Conservation (phyloP, 2,113 vertebrate genomes). For the Puffinus mauretanicus region DNA sequence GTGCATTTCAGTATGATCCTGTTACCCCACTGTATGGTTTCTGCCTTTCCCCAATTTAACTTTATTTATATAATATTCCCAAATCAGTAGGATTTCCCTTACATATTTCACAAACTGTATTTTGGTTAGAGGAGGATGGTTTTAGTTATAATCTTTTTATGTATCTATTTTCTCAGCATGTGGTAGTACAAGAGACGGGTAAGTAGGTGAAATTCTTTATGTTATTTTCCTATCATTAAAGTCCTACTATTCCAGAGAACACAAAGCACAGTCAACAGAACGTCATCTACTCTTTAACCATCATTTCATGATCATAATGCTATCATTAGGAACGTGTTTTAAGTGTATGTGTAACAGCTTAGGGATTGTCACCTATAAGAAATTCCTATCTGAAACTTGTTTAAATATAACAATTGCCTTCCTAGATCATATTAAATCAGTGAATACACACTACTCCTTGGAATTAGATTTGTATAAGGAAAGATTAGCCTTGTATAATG, state of each 20-base stretch:
- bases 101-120: background rate
- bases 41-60: background rate
- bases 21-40: rapidly evolving
- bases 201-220: background rate
- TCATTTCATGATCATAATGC: background rate
- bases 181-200: background rate
- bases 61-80: background rate
- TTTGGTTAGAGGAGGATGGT: background rate
- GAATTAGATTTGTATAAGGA: background rate
- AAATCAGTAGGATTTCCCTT: background rate
- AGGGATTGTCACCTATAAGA: background rate
- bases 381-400: background rate
- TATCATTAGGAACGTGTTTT: background rate
- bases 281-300: background rate
- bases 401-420: background rate
- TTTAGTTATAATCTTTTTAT: background rate
- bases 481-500: background rate
- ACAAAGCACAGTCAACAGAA: background rate
- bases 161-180: background rate
- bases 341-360: background rate
- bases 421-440: background rate
- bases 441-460: background rate
- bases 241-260: background rate
- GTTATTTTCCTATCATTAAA: background rate
- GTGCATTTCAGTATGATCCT: rapidly evolving